Base-by-base conservation (phyloP, 2,797 vertebrate species). In the Salarias fasciatus region DNA sequence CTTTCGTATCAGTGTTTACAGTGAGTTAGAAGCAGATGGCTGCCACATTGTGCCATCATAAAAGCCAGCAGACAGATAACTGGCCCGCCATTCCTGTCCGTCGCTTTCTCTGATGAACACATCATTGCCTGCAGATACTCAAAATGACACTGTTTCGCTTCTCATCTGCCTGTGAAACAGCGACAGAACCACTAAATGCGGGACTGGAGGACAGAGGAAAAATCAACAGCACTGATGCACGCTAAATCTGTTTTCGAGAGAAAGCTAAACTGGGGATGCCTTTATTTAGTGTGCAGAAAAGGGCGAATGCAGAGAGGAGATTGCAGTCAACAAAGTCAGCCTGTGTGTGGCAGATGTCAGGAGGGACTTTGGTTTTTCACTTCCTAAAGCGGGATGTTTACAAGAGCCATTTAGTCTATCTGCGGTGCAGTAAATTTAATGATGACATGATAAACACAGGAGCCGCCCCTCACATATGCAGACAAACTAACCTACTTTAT, bases 1-100 rank as follows among this genome's bases (percentile, higher is more conserved):
- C 36, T 65, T 53, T 62, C 46, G 76, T 80, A 75, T 81, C 63
- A 74, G 44, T 64, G 80, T 84, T 86, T 75, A 62, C 56, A 61
- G 64, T 51, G 48, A 57, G 52, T 58, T 43, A 18, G 63, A 46
- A 57, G 61, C 76, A 77, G 72, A 83, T 58, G 56, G 66, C 43
- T 47, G 66, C 56, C 68, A 62, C 38, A 56, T 59, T 68, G 42
- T 56, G 63, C 57, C 15, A 44, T 54, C 60, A 56, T 72, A 77
- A 75, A 45, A 80, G 60, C 24, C 24, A 61, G 53, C 0, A 1
- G 42, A 56, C 10, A 46, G 18, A 69, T 62, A 81, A 70, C 35
- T 36, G 38, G 28, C 3, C 33, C 0, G 2, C 18, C 18, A 24
- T 24, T 24, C 18, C 18, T 29, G 41, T n/a, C 62, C 41, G 45